Evolutionary conservation across 2,797 vertebrate species (phyloP).

Genomic region (Vipera latastei): DNA sequence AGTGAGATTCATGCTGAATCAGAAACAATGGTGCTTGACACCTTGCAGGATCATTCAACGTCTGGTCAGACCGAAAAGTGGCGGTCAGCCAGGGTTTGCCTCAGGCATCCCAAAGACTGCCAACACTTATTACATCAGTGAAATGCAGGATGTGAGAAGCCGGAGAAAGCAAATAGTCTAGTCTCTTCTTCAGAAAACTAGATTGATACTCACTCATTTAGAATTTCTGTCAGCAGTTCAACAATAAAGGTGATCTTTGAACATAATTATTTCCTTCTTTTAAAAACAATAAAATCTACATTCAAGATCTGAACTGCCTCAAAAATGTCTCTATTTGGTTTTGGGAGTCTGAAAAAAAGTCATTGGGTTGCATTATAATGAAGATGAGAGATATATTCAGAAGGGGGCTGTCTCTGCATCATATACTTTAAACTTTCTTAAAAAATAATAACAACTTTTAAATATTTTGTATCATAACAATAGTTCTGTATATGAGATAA

Average conservation of each 20-base stretch:
- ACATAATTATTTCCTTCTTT: slow-evolving; percentile 16
- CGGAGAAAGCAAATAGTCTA: slow-evolving; percentile 12
- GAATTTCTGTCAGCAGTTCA: slow-evolving; percentile 27
- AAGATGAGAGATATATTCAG: slow-evolving; percentile 43
- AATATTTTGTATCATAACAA: slow-evolving; percentile 39
- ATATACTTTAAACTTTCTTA: slow-evolving; percentile 31
- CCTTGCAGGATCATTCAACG: slow-evolving; percentile 14
- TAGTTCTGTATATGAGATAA: slow-evolving; percentile 32
- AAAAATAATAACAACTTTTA: slow-evolving; percentile 48
- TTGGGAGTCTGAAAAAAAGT: slow-evolving; percentile 48
- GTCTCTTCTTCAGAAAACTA: slow-evolving; percentile 15
- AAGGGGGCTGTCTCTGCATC: slow-evolving; percentile 46
- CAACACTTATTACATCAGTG: slow-evolving; percentile 12
- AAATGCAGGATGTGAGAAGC: not conserved
- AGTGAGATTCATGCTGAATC: not conserved
- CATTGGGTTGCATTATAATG: not conserved
- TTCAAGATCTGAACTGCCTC: slow-evolving; percentile 31
- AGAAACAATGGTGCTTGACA: slow-evolving; percentile 15
- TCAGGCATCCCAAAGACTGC: slow-evolving; percentile 24
- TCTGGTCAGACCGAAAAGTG: not conserved
- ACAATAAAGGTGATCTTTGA: slow-evolving; percentile 21
- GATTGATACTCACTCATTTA: slow-evolving; percentile 4
- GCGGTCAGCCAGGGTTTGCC: slow-evolving; percentile 13
- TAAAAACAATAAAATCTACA: slow-evolving; percentile 35
- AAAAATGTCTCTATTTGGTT: slow-evolving; percentile 48